These are phyloP conservation scores for Orchesella flavescens DNA, from an alignment of 2,888 invertebrate genomes.

Conservation along the genomic window DNA sequence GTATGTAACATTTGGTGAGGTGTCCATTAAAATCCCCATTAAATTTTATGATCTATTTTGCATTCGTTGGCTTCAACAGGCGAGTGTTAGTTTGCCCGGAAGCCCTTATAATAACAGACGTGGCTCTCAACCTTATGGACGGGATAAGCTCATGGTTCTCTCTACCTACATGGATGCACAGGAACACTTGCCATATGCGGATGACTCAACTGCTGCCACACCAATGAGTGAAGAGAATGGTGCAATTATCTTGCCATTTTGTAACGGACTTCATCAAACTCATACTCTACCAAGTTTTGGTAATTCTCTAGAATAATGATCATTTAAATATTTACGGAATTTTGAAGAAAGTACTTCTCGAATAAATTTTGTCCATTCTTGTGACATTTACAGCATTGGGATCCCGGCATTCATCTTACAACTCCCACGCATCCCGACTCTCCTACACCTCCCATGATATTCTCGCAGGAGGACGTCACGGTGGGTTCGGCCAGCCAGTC, in stretches of 20 bases:
- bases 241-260: conserved; percentile 93
- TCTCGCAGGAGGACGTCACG: conserved; percentile 79
- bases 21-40: no score
- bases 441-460: conserved; percentile 96
- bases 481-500: conserved; percentile 78
- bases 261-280: conserved; percentile 73
- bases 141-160: conserved; percentile 90
- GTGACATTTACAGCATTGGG: conserved; percentile 76
- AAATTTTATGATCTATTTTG: no score
- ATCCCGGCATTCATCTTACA: conserved; percentile 93
- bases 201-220: conserved; percentile 97
- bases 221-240: conserved; percentile 98
- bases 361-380: no score
- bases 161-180: conserved; percentile 87
- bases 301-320: conserved; percentile 16
- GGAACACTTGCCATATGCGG: conserved; percentile 96
- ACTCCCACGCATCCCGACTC: conserved; percentile 92
- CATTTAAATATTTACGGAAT: no score
- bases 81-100: conserved; percentile 96
- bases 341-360: no score
- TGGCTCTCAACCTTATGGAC: conserved; percentile 90
- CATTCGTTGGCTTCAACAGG: conserved; percentile 78
- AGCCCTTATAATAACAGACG: conserved; percentile 93
- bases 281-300: conserved; percentile 43
- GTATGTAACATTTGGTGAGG: conserved; percentile 83